Base-by-base conservation (phyloP, 2,888 invertebrate species). In the Himalopsyche tibetana region DNA sequence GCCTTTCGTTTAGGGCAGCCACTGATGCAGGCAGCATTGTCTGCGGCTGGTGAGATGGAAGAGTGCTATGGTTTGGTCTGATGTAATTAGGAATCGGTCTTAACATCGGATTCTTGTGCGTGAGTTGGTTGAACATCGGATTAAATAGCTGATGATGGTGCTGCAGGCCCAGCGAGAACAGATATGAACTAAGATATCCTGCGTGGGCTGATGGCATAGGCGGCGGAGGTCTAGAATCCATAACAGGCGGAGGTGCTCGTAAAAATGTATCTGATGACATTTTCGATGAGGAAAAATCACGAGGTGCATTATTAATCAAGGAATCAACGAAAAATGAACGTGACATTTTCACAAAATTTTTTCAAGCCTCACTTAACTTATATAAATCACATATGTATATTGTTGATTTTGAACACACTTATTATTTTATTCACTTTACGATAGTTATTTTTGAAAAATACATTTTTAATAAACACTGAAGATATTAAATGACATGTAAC, bases 271-370 rank as follows among this genome's bases (percentile, higher is more conserved):
- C 92, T 91, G 91, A 91, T 89, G 92, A 89, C 90, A 92, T 89
- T 88, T 92, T 91, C 85, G 90, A 89, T 89, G 91, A 91, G 89
- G 92, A 91, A 82, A 91, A 91, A 86, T 93, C 92, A 89, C 95
- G 94, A 79, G 94, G 93, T 86, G 94, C 94, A 90, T 94, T 94
- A 92, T 95, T 95, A 89, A 97, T 96, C 85, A 97, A 91, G 83
- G 97, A 95, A 90, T 97, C 97, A 90, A 97, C 96, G 85, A 96
- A 91, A 90, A 97, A 97, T 89, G 96, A 97, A 89, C 96, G 95
- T 87, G 97, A 97, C 96, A 97, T 97, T 89, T 92, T 94, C 89
- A 90, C 51, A 15, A 8, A n/a, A 15, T 5, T 12, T n/a, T 63
- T 28, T 63, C 4, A 9, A 11, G 8, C 11, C 6, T 19, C 63